Conservation (phyloP, 2,113 vertebrate species). For the Pseudorectes ferrugineus region DNA sequence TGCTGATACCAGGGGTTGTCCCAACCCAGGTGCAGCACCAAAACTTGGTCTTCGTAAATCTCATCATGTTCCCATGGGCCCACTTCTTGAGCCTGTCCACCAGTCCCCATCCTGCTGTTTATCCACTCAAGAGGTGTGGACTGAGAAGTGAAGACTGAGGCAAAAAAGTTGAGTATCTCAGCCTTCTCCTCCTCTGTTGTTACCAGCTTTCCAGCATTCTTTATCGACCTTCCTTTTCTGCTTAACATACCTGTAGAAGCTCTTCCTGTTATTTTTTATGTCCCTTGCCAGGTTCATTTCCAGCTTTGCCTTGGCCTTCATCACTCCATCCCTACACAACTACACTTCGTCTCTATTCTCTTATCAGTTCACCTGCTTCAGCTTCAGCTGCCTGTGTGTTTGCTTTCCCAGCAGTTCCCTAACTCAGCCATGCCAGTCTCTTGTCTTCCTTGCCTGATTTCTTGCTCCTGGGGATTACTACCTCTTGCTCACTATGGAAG, state of each 20-base stretch:
- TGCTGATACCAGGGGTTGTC: accelerated
- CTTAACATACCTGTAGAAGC: neutral
- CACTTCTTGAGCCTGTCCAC: neutral
- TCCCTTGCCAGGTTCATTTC: neutral
- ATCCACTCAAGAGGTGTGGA: neutral
- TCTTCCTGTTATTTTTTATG: neutral
- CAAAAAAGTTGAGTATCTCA: neutral
- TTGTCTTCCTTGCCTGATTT: neutral
- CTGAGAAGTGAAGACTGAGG: neutral
- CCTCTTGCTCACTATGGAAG: neutral
- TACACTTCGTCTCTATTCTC: accelerated
- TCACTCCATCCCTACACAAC: neutral
- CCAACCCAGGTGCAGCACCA: neutral
- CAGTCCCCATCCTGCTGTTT: neutral
- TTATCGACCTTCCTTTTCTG: neutral
- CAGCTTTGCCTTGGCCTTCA: neutral
- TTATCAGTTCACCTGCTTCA: neutral
- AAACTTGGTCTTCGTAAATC: neutral
- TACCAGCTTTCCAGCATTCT: neutral
- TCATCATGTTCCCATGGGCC: neutral
- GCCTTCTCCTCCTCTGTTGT: neutral
- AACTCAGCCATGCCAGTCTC: neutral
- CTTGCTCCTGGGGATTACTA: neutral
- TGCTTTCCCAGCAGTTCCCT: neutral
- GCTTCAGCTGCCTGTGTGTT: neutral